Conservation (phyloP, 2,888 invertebrate species). For the Junonia oenone region DNA sequence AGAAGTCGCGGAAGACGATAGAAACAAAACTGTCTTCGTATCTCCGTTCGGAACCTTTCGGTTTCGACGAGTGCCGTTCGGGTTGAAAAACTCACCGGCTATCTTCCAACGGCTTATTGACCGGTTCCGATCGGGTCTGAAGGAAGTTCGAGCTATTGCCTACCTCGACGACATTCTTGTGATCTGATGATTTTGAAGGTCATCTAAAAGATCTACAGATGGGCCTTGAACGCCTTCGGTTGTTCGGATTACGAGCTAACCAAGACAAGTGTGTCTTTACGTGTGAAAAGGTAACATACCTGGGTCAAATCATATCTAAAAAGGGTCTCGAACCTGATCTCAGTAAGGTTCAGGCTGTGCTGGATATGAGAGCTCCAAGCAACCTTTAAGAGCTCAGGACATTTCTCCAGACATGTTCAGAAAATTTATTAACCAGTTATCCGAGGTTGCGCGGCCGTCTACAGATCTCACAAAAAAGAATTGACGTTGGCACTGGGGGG, state of each 20-base stretch:
- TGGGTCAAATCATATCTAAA: conserved; percentile 1
- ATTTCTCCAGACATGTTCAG: not conserved
- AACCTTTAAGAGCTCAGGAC: not conserved
- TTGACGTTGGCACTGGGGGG: not conserved
- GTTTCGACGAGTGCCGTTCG: not conserved
- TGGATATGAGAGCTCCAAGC: not conserved
- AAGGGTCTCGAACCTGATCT: not conserved
- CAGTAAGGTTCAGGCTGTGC: conserved; percentile 7
- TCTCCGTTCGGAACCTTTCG: not conserved
- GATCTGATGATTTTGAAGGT: not conserved
- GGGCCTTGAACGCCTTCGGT: conserved; percentile 4
- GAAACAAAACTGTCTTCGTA: not conserved
- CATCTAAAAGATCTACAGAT: not conserved
- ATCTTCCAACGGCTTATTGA: conserved; percentile 1
- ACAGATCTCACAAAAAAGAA: not conserved
- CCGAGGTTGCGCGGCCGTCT: not conserved
- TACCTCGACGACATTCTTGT: not conserved
- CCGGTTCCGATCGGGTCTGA: not conserved
- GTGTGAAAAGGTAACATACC: conserved; percentile 1
- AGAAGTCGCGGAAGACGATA: not conserved
- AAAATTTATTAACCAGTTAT: not conserved
- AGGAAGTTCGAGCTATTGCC: not conserved
- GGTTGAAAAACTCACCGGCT: not conserved
- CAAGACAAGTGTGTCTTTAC: conserved; percentile 8
- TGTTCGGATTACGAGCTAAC: not conserved